Evolutionary conservation across 1,140 invertebrate species (phyloP), one percentile per base, ranked within the genome.

Genomic region (Heliconius congener): DNA sequence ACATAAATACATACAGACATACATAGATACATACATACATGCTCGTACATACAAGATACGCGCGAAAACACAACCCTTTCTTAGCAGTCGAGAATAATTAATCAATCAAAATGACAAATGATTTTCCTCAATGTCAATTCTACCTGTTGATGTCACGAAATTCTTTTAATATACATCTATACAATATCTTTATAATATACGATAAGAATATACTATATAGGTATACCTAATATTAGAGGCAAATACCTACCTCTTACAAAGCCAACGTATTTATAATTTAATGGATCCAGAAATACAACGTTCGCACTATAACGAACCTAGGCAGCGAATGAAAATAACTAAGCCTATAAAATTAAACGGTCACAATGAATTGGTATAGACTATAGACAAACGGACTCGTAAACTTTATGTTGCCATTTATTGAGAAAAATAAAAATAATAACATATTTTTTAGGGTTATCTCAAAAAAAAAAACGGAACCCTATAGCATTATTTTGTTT

Each of bases 311-410:
- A 27, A 72, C 71, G 71, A 72, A 34, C 71, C 46, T 72, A 73
- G 76, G 71, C 76, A 34, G 76, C 34, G 37, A 37, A 77, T 52
- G 30, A 79, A 79, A 71, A 79, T 79, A 79, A 18, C 72, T 74
- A 37, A 79, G 55, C 37, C 60, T 71, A 79, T 79, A 79, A 75
- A 74, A 75, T n/a, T 66, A 18, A 57, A 76, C 52, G 34, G 23
- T 34, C 76, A 77, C 70, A 70, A 39, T 73, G 42, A 66, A 78
- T 81, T 74, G 42, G 73, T 73, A 23, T 23, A 23, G 23, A 23
- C 23, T 23, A 80, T 66, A 72, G 71, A 77, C 80, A 74, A 74
- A 72, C 77, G 46, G 60, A 70, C 27, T 77, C 72, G 71, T 81
- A 73, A 77, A 73, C 9, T 27, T 66, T 30, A 18, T 30, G 60